Percentiles rank a stretch among this genome's conserved stretches.
phyloP scores from a whole-genome alignment of 2,888 invertebrate species.

The Cephus runcator region DNA sequence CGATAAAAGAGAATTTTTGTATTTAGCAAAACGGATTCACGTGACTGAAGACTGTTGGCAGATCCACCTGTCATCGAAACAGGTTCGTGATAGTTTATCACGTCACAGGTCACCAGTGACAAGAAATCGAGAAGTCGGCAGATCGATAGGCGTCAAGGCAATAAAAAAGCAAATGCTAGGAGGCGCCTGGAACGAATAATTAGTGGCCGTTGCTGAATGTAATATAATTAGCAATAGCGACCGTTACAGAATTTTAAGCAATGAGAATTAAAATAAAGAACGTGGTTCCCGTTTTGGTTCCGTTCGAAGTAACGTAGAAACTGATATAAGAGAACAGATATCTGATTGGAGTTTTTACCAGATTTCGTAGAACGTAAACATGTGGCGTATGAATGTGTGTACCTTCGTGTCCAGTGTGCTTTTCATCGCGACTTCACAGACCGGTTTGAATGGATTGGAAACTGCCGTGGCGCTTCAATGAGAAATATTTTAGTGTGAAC shows the following conservation, averaged over 20 bases:
- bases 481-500: neutral
- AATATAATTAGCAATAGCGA: neutral
- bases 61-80: neutral
- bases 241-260: neutral
- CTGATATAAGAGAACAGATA: neutral
- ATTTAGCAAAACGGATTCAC: neutral
- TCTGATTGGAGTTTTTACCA: neutral
- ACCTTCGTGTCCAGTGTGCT: neutral
- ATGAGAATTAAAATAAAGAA: neutral
- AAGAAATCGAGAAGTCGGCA: neutral
- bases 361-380: neutral
- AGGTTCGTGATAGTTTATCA: neutral
- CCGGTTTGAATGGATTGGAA: neutral
- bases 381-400: neutral
- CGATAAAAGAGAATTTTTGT: neutral
- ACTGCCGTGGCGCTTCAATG: neutral
- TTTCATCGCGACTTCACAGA: neutral
- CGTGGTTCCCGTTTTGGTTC: too few species aligned
- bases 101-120: neutral
- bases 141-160: neutral
- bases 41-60: neutral
- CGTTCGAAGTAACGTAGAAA: neutral
- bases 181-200: neutral
- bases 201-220: neutral
- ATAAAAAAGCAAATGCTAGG: neutral